A percentile compares a stretch with the other conserved stretches of the same genome.
Conservation (phyloP, 1,140 invertebrate genomes). For the Scaptomyza pallida region DNA sequence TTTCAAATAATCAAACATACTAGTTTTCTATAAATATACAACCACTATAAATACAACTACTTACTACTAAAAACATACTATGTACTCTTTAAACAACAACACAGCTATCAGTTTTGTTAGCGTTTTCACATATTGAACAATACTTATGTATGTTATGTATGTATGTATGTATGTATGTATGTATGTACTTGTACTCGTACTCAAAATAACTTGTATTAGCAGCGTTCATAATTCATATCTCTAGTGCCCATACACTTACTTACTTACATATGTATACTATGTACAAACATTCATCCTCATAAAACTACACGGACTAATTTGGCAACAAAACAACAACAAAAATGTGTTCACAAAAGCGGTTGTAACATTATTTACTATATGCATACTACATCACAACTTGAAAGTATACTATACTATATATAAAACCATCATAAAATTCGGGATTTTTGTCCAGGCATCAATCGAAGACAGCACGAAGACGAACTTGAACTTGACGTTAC, state of each 20-base stretch:
- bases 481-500: not conserved
- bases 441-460: not conserved
- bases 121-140: slow-evolving; percentile 51
- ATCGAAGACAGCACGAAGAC: not conserved
- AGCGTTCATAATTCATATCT: slow-evolving; percentile 63
- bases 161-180: slow-evolving; percentile 37
- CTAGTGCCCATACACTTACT: slow-evolving; percentile 53
- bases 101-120: slow-evolving; percentile 41
- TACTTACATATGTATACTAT: slow-evolving; percentile 45
- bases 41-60: slow-evolving; percentile 12
- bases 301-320: slow-evolving; percentile 52
- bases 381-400: slow-evolving; percentile 32
- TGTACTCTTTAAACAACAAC: slow-evolving; percentile 32
- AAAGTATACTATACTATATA: slow-evolving; percentile 4
- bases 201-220: slow-evolving; percentile 63
- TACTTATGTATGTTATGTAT: slow-evolving; percentile 36
- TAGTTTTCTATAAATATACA: slow-evolving; percentile 37
- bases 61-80: slow-evolving; percentile 4
- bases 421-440: not conserved
- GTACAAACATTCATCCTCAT: slow-evolving; percentile 70
- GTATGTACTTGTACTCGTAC: slow-evolving; percentile 43
- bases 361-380: slow-evolving; percentile 27
- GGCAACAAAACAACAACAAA: slow-evolving; percentile 39
- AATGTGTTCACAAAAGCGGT: slow-evolving; percentile 23
- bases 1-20: slow-evolving; percentile 36